Conservation (phyloP, 1,140 invertebrate genomes). For the Melitaea cinxia region DNA sequence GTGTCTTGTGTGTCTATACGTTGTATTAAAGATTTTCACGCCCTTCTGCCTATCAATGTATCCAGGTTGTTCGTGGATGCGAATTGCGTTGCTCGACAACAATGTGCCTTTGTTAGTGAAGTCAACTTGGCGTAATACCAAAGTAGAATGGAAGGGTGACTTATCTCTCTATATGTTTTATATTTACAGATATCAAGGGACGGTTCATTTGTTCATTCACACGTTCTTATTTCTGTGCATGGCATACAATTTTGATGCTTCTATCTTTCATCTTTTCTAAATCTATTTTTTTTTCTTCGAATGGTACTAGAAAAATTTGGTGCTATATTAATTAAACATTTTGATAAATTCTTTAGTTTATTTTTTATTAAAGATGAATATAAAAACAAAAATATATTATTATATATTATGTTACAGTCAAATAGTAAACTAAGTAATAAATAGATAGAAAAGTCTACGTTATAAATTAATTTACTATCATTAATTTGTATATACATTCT, state of each 20-base stretch:
- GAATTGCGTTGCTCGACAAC: slow-evolving; percentile 51
- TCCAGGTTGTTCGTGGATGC: slow-evolving; percentile 41
- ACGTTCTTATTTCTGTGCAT: neutral
- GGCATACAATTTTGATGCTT: too few relatives aligned
- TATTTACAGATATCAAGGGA: slow-evolving; percentile 15
- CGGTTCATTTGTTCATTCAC: slow-evolving; percentile 6
- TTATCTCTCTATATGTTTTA: slow-evolving; percentile 43
- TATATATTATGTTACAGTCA: too few relatives aligned
- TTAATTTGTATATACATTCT: neutral
- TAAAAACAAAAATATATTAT: too few relatives aligned
- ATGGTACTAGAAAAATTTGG: too few relatives aligned
- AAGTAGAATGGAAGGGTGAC: slow-evolving; percentile 61
- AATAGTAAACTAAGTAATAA: too few relatives aligned
- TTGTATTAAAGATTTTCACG: slow-evolving; percentile 33
- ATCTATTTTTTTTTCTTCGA: too few relatives aligned
- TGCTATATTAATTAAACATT: too few relatives aligned
- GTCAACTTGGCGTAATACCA: slow-evolving; percentile 68
- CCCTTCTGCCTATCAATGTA: slow-evolving; percentile 51
- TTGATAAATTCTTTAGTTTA: too few relatives aligned
- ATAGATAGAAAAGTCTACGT: too few relatives aligned
- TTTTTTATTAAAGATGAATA: too few relatives aligned
- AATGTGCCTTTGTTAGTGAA: slow-evolving; percentile 60
- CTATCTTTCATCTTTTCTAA: too few relatives aligned
- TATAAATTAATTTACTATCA: too few relatives aligned
- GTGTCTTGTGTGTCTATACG: slow-evolving; percentile 9